phyloP scores from a whole-genome alignment of 1,140 invertebrate species.

The Euwallacea similis region DNA sequence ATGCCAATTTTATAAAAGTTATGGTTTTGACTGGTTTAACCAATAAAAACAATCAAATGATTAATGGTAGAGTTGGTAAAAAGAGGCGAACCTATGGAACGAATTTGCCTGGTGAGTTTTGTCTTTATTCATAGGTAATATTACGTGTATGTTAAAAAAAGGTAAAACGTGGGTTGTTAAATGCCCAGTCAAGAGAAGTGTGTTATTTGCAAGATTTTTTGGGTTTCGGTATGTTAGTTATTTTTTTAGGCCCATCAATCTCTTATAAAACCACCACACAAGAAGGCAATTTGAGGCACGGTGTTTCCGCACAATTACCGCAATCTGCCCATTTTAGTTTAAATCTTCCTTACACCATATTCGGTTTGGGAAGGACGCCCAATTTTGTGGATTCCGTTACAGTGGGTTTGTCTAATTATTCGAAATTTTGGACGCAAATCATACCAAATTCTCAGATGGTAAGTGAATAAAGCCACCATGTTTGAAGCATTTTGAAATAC shows the following conservation, averaged over 20 bases:
- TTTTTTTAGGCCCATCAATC: constrained; percentile 80
- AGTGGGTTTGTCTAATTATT: constrained; percentile 75
- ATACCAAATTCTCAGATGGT: constrained; percentile 95
- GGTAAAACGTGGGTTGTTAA: too few species aligned
- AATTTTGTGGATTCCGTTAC: constrained; percentile 94
- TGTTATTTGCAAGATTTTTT: not conserved
- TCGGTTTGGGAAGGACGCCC: constrained; percentile 93
- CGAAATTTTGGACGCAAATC: constrained; percentile 83
- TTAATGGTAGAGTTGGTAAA: constrained; percentile 70
- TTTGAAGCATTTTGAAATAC: not conserved
- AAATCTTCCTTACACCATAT: constrained; percentile 91
- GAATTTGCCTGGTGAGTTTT: constrained; percentile 59
- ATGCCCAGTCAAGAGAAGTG: too few species aligned
- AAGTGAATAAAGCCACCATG: not conserved
- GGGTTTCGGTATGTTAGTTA: constrained; percentile 59
- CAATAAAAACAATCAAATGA: constrained; percentile 70
- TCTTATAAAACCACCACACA: constrained; percentile 84
- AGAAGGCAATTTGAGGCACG: constrained; percentile 72
- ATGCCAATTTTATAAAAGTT: constrained; percentile 95
- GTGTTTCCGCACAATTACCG: constrained; percentile 82
- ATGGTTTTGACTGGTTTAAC: constrained; percentile 85
- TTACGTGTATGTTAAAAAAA: too few species aligned
- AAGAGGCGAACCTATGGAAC: constrained; percentile 76
- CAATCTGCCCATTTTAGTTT: constrained; percentile 91
- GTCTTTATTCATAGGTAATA: not conserved